Evolutionary conservation across 2,113 vertebrate species (phyloP).

Genomic region (Rhagologus leucostigma): DNA sequence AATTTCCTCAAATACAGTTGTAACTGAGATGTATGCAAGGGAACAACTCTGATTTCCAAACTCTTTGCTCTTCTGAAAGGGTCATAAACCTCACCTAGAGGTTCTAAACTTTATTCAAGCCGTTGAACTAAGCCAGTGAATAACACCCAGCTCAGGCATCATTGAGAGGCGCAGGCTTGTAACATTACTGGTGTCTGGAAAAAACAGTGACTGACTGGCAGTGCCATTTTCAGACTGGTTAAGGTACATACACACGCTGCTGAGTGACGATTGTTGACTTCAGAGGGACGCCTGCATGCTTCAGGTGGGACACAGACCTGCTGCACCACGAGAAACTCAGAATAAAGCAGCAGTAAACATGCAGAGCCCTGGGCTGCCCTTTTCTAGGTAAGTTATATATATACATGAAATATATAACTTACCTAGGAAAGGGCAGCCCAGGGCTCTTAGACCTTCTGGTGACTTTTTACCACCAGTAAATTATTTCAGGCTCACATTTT

Average conservation of each 20-base stretch:
- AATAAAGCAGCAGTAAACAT: not conserved
- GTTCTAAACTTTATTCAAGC: not conserved
- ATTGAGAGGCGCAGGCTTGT: not conserved
- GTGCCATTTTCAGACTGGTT: not conserved
- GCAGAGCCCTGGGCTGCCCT: not conserved
- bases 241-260: accelerated
- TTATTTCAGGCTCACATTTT: not conserved
- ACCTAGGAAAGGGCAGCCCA: too few relatives aligned
- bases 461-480: not conserved
- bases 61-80: not conserved
- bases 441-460: not conserved
- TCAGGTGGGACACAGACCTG: not conserved
- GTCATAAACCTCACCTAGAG: not conserved
- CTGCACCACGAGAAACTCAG: not conserved
- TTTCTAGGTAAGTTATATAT: not conserved
- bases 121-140: not conserved
- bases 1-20: not conserved
- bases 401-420: not conserved
- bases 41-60: not conserved
- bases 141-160: not conserved
- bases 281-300: not conserved
- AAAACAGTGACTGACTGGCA: not conserved
- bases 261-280: not conserved
- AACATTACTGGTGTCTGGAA: not conserved
- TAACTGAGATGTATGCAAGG: not conserved